Evolutionary conservation across 2,113 vertebrate genomes (phyloP).

Genomic region (Malurus cyaneus): DNA sequence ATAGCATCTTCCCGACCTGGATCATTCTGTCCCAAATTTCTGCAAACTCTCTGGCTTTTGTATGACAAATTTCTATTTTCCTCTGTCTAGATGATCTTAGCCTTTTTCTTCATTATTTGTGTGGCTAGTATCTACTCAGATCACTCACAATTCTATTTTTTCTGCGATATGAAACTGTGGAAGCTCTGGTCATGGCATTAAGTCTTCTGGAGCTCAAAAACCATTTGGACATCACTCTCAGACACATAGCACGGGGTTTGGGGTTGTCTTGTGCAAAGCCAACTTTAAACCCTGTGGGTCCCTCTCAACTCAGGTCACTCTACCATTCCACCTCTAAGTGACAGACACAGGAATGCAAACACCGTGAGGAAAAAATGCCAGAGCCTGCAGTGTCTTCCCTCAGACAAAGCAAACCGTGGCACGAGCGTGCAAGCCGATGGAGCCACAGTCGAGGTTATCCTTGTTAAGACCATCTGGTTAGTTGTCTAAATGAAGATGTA

Average conservation of each 20-base stretch:
- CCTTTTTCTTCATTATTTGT: background rate
- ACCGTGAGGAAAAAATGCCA: background rate
- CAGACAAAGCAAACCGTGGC: background rate
- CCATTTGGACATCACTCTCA: rapidly evolving
- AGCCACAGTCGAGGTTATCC: background rate
- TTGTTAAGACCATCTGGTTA: background rate
- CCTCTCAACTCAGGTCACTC: background rate
- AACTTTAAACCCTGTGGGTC: background rate
- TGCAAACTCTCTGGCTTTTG: background rate
- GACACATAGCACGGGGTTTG: background rate
- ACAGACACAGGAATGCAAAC: background rate
- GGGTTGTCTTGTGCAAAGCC: background rate
- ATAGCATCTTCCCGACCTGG: background rate
- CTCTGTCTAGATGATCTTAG: background rate
- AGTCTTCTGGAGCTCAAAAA: background rate
- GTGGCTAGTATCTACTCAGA: background rate
- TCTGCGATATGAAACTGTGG: background rate
- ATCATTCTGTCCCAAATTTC: background rate
- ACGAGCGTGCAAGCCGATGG: rapidly evolving
- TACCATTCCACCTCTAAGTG: background rate
- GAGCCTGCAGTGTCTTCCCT: background rate
- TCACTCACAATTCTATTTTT: background rate
- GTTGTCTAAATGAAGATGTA: background rate
- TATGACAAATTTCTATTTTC: background rate
- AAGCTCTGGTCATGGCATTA: background rate